These are phyloP conservation scores for Choristoneura rosaceana DNA, from an alignment of 2,888 invertebrate species.

Conservation along the genomic window DNA sequence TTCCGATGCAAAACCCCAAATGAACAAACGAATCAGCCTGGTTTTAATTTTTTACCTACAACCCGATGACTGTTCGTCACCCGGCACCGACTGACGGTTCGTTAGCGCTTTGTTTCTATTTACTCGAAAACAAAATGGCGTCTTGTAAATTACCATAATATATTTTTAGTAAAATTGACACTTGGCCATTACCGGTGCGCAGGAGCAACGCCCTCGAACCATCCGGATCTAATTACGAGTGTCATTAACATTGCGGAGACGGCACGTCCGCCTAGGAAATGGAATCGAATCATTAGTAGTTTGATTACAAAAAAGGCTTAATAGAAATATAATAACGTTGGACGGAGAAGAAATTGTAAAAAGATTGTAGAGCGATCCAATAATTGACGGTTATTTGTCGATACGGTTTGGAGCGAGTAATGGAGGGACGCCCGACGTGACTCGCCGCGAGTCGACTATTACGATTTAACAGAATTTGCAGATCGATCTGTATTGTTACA, in stretches of 20 bases:
- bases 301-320: constrained; percentile 86
- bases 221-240: constrained; percentile 85
- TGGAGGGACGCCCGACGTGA: constrained; percentile 83
- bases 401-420: constrained; percentile 85
- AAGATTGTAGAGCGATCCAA: constrained; percentile 85
- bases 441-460: constrained; percentile 58
- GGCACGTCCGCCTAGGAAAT: constrained; percentile 85
- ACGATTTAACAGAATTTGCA: constrained; percentile 72
- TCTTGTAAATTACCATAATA: constrained; percentile 70
- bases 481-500: constrained; percentile 52
- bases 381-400: constrained; percentile 85
- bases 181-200: constrained; percentile 77
- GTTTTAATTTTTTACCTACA: too few relatives aligned
- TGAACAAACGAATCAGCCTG: not conserved
- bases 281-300: constrained; percentile 86
- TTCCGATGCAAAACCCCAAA: too few relatives aligned
- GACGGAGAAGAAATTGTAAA: constrained; percentile 84
- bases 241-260: constrained; percentile 83
- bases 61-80: not conserved
- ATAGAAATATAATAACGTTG: constrained; percentile 85
- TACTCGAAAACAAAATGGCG: constrained; percentile 64
- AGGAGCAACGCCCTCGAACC: constrained; percentile 80
- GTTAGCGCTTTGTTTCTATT: constrained; percentile 50
- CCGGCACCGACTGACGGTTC: constrained; percentile 38
- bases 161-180: constrained; percentile 83